Evolutionary conservation across 2,888 invertebrate genomes (phyloP).

Genomic region (Pegoplata infirma): DNA sequence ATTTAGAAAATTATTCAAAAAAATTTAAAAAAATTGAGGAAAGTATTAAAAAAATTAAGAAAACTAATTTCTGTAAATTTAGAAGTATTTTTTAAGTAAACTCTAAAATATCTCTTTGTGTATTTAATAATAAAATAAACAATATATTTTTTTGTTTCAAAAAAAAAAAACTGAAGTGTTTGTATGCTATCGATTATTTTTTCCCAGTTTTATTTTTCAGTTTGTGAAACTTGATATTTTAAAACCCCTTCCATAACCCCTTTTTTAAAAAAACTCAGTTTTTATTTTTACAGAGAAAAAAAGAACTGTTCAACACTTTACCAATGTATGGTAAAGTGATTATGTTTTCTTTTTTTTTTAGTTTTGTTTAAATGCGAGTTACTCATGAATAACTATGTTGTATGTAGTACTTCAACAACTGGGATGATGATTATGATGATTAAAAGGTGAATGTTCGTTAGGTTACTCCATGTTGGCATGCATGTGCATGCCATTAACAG

Average conservation of each 20-base stretch:
- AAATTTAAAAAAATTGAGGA: too few species aligned
- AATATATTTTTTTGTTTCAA: background rate
- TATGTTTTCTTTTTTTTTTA: constrained; percentile 25
- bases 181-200: constrained; percentile 28
- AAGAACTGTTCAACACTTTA: constrained; percentile 26
- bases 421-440: too few species aligned
- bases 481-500: constrained; percentile 9
- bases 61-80: too few species aligned
- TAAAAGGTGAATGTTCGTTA: constrained; percentile 59
- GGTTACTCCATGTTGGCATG: constrained; percentile 22
- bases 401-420: too few species aligned
- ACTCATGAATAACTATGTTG: constrained; percentile 35
- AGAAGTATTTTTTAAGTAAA: too few species aligned
- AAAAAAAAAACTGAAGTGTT: constrained; percentile 9
- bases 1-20: too few species aligned
- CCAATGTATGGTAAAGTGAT: constrained; percentile 26
- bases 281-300: background rate
- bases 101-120: background rate
- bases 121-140: background rate
- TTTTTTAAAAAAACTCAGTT: background rate
- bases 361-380: constrained; percentile 10
- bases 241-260: constrained; percentile 15
- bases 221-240: constrained; percentile 26
- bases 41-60: too few species aligned
- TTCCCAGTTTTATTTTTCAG: background rate